phyloP scores from a whole-genome alignment of 2,797 vertebrate genomes.

The Schizopygopsis pylzovi region DNA sequence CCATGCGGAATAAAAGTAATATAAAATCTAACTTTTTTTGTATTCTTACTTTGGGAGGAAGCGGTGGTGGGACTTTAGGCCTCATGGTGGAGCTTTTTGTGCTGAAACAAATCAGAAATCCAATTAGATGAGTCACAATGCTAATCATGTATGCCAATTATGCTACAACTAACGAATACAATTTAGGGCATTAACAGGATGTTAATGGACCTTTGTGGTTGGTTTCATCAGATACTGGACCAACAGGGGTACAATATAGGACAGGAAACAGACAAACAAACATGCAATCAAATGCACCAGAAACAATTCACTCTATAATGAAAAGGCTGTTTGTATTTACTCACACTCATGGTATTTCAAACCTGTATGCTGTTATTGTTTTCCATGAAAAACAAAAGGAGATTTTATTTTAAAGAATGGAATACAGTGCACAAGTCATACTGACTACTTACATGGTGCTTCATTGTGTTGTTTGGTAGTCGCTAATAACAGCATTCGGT shows the following conservation, averaged over 20 bases:
- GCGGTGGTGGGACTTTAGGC: slow-evolving; percentile 84
- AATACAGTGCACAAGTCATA: not conserved
- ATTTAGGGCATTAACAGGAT: slow-evolving; percentile 11
- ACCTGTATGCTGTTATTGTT: not conserved
- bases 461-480: not conserved
- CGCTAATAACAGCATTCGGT: not conserved
- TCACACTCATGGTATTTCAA: not conserved
- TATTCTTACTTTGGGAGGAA: slow-evolving; percentile 82
- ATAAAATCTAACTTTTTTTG: not conserved
- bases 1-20: not conserved
- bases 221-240: slow-evolving; percentile 19
- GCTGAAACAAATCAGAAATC: slow-evolving; percentile 47
- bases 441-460: not conserved
- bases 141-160: not conserved
- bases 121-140: slow-evolving; percentile 1
- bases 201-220: slow-evolving; percentile 24
- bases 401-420: not conserved
- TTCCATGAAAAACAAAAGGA: not conserved
- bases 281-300: slow-evolving; percentile 32
- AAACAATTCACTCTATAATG: slow-evolving; percentile 16
- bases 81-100: slow-evolving; percentile 82
- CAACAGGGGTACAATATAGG: not conserved
- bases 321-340: slow-evolving; percentile 13
- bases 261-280: slow-evolving; percentile 18
- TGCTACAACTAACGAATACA: not conserved